Percentiles rank a stretch among this genome's conserved stretches.
These are phyloP conservation scores for Beris morrisii DNA, from an alignment of 2,888 invertebrate species.

Conservation along the genomic window DNA sequence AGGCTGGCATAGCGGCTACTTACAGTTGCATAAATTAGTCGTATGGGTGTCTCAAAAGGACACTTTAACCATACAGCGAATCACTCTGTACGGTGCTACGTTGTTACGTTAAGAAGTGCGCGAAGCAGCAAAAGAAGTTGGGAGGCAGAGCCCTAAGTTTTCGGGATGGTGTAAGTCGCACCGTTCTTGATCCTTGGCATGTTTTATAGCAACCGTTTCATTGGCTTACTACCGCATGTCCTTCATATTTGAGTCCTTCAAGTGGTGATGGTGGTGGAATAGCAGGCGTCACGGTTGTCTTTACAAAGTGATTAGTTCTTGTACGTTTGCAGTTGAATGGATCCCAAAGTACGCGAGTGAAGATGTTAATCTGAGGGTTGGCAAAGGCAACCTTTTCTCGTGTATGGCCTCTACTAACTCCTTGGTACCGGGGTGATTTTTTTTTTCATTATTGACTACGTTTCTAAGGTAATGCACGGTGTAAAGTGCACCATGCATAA, in stretches of 20 bases:
- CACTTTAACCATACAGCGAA: slow-evolving; percentile 1
- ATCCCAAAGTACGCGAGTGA: slow-evolving; percentile 26
- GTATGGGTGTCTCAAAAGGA: slow-evolving; percentile 31
- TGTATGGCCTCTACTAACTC: no score
- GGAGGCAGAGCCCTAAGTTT: no score
- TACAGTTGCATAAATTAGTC: slow-evolving; percentile 34
- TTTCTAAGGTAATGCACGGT: neutral
- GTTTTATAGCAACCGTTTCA: slow-evolving; percentile 20
- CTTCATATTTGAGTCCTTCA: slow-evolving; percentile 12
- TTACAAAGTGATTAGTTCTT: slow-evolving; percentile 32
- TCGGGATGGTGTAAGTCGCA: no score
- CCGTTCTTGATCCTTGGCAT: no score
- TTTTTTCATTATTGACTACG: slow-evolving; percentile 15
- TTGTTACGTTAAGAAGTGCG: no score
- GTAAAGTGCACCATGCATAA: slow-evolving; percentile 24
- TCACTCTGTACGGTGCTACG: slow-evolving; percentile 7
- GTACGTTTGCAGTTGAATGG: slow-evolving; percentile 27
- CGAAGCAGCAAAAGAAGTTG: no score
- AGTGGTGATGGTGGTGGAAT: neutral
- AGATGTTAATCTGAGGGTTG: slow-evolving; percentile 20
- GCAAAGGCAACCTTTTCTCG: neutral
- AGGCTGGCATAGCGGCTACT: neutral
- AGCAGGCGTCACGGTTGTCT: slow-evolving; percentile 21
- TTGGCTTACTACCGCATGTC: slow-evolving; percentile 27
- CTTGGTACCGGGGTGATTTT: neutral